These are phyloP conservation scores for Neoaliturus tenellus DNA, from an alignment of 2,888 invertebrate species.

Conservation along the genomic window DNA sequence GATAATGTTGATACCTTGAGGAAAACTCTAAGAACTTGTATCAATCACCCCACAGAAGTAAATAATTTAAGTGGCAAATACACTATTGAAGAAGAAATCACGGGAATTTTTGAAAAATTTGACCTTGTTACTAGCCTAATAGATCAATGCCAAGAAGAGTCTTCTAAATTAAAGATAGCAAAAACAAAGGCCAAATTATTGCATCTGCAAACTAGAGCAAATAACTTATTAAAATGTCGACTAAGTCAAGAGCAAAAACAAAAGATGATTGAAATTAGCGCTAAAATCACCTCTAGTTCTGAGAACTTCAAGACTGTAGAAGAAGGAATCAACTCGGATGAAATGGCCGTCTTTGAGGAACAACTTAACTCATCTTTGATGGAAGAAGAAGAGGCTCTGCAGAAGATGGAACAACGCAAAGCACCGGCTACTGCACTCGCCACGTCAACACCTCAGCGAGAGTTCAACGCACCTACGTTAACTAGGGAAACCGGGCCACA, in stretches of 20 bases:
- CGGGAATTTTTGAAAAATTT: background rate
- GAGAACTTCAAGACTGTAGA: background rate
- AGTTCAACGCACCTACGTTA: background rate
- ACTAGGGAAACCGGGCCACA: background rate
- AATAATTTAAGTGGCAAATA: background rate
- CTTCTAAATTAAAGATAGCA: background rate
- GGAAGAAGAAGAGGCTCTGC: background rate
- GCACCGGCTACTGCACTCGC: background rate
- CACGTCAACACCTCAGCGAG: too few relatives aligned
- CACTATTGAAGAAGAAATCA: background rate
- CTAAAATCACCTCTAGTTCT: too few relatives aligned
- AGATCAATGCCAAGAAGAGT: background rate
- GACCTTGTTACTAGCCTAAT: background rate
- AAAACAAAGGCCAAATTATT: too few relatives aligned
- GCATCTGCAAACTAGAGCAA: background rate
- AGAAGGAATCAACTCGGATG: background rate
- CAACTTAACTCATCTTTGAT: too few relatives aligned
- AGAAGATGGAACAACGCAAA: background rate
- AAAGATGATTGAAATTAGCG: too few relatives aligned
- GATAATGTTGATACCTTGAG: background rate
- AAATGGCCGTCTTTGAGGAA: background rate
- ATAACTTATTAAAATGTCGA: background rate
- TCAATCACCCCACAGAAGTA: background rate
- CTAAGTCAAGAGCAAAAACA: too few relatives aligned
- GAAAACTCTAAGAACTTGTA: background rate